Base-by-base conservation (phyloP, 1,140 invertebrate species). In the Muscidifurax raptorellus region DNA sequence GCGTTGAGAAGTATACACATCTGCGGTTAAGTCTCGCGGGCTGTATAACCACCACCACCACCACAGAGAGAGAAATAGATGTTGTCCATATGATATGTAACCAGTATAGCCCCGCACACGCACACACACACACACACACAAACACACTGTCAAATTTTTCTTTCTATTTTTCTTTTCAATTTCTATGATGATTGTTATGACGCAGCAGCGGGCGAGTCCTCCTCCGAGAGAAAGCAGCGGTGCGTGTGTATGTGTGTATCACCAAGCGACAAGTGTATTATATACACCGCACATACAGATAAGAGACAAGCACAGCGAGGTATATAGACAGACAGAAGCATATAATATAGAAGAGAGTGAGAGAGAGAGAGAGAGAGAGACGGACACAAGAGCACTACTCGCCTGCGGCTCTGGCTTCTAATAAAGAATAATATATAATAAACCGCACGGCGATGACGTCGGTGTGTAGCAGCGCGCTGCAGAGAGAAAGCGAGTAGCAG, bases 1-100 rank as follows among this genome's bases (percentile, higher is more conserved):
- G 66, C 66, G 66, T 69, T 69, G 66, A 69, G 66, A 69, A 69
- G 52, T 59, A 40, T 6, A 59, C 52, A 59, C 52, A 59, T 69
- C 66, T 69, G 66, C 66, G 66, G 25, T 69, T 69, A 28, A 69
- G 66, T 69, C 27, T 69, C 27, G 27, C 18, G 27, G 28, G 66
- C 66, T 22, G 15, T n/a, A 59, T 15, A 32, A 22, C 30, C 67
- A 69, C 13, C 67, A 69, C 25, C 67, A 69, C 25, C 67, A 69
- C 25, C 67, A 69, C 67, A 30, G 67, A 69, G 22, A 47, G 44
- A 47, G 44, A 47, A 18, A 47, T 12, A 47, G 44, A 47, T 40
- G 36, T 10, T 9, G 36, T 40, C 36, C 36, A 10, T 40, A 10
- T 12, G 9, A 10, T 40, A 40, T 40, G 10, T 52, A 52, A 52